phyloP scores from a whole-genome alignment of 2,888 invertebrate genomes.

The Coecobrya sp. region DNA sequence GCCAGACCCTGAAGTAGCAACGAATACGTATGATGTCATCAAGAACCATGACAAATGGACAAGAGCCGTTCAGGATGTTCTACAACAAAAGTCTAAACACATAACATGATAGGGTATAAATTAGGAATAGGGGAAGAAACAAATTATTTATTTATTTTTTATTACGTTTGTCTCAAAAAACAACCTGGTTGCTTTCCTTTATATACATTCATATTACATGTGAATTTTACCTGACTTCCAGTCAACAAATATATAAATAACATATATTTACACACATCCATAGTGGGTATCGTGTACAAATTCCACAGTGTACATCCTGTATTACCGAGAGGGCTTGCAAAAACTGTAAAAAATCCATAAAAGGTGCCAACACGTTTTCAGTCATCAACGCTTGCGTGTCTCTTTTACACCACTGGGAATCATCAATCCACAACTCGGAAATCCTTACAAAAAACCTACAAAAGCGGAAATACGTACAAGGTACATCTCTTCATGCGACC shows the following conservation, averaged over 20 bases:
- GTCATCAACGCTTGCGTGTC: constrained; percentile 35
- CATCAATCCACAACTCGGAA: constrained; percentile 18
- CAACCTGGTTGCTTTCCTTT: constrained; percentile 63
- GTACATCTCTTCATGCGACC: not conserved
- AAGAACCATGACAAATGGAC: constrained; percentile 85
- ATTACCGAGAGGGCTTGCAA: constrained; percentile 35
- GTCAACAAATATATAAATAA: constrained; percentile 44
- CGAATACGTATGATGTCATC: constrained; percentile 85
- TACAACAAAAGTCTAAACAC: constrained; percentile 84
- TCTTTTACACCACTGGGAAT: not conserved
- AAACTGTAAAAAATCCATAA: constrained; percentile 11
- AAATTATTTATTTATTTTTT: constrained; percentile 73
- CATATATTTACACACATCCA: constrained; percentile 34
- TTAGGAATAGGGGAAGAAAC: constrained; percentile 54
- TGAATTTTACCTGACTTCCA: constrained; percentile 70
- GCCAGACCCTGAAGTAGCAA: constrained; percentile 90
- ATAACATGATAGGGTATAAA: constrained; percentile 66
- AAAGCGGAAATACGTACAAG: not conserved
- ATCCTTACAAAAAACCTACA: constrained; percentile 1
- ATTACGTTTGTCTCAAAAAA: constrained; percentile 68
- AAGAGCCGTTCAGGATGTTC: constrained; percentile 83
- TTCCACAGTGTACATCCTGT: constrained; percentile 21
- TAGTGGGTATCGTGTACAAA: constrained; percentile 12
- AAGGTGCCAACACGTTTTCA: constrained; percentile 53
- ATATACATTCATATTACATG: constrained; percentile 19